These are phyloP conservation scores for Genyomyrus donnyi DNA, from an alignment of 2,113 vertebrate species.

Conservation along the genomic window DNA sequence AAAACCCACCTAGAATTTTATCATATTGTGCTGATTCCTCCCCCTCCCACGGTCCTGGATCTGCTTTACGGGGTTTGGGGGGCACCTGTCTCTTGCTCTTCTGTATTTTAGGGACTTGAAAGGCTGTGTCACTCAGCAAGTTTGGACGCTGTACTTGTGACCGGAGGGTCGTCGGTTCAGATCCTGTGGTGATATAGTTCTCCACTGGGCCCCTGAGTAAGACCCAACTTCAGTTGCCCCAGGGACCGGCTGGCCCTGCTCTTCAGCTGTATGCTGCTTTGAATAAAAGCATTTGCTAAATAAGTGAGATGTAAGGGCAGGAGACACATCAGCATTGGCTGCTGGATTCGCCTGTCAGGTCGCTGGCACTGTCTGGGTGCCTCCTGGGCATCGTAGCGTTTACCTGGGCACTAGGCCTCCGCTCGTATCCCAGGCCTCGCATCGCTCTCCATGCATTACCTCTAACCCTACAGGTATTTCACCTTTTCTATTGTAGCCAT, in stretches of 20 bases:
- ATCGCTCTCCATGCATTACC: not conserved
- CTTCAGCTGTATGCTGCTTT: not conserved
- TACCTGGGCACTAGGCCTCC: not conserved
- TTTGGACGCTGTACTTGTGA: not conserved
- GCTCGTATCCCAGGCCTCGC: not conserved
- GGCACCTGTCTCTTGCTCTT: not conserved
- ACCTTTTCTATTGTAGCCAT: not conserved
- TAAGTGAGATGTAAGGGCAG: not conserved
- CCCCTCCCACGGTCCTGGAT: not conserved
- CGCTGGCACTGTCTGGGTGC: not conserved
- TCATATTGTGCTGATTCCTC: not conserved
- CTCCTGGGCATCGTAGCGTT: not conserved
- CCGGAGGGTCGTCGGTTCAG: not conserved
- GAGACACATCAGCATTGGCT: not conserved
- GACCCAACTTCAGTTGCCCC: not conserved
- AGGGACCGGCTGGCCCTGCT: not conserved
- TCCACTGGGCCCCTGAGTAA: not conserved
- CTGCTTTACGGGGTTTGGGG: not conserved
- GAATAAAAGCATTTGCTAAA: not conserved
- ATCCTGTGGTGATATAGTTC: not conserved
- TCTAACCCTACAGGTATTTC: not conserved
- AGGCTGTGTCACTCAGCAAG: not conserved
- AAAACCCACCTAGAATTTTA: conserved; percentile 14
- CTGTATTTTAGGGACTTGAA: not conserved
- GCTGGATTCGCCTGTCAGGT: not conserved